These are phyloP conservation scores for Pseudococcus viburni DNA, from an alignment of 2,888 invertebrate species.

Conservation along the genomic window DNA sequence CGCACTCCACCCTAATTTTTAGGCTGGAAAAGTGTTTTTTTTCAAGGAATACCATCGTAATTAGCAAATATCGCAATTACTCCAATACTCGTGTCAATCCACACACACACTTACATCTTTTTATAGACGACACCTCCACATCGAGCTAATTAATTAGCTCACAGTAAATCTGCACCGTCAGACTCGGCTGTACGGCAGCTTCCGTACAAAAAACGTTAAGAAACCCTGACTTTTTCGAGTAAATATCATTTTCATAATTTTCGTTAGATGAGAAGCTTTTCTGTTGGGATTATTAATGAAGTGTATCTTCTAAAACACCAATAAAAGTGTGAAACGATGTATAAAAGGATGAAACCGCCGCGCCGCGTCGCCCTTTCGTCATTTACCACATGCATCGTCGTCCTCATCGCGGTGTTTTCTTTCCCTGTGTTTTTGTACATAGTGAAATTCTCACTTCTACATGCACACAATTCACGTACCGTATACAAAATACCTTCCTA, in stretches of 20 bases:
- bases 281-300: slow-evolving; percentile 55
- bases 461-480: not conserved
- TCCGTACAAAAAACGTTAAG: slow-evolving; percentile 25
- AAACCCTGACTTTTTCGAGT: slow-evolving; percentile 52
- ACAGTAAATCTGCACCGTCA: not conserved
- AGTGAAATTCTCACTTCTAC: too few species aligned
- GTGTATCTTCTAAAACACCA: slow-evolving; percentile 60
- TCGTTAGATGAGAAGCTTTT: slow-evolving; percentile 53
- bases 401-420: not conserved
- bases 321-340: slow-evolving; percentile 65
- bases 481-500: not conserved
- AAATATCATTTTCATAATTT: slow-evolving; percentile 48
- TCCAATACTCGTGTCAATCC: too few species aligned
- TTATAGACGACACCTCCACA: not conserved
- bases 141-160: slow-evolving; percentile 6
- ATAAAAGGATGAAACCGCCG: slow-evolving; percentile 58
- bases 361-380: not conserved
- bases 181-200: not conserved
- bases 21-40: too few species aligned
- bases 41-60: too few species aligned
- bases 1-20: too few species aligned
- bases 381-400: not conserved
- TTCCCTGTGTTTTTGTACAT: not conserved
- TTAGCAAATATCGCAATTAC: too few species aligned
- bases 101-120: too few species aligned